Base-by-base conservation (phyloP, 2,113 vertebrate species). In the Ctenodactylus gundi region DNA sequence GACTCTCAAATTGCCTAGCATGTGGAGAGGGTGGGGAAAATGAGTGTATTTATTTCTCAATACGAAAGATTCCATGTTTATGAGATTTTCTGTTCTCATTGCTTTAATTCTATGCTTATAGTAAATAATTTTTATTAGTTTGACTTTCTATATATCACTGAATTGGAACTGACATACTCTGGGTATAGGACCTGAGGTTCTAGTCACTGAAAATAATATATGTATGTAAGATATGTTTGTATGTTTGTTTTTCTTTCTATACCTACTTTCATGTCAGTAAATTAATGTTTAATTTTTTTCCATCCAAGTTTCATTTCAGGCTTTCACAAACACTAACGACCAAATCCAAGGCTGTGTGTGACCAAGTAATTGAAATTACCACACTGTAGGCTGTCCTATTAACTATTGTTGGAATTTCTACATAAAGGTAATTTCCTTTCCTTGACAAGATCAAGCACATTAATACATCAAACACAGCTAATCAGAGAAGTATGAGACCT, bases 71-170 rank as follows among this genome's bases (percentile, higher is more conserved):
- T 49, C 39, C 39, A 70, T 57, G 81, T 80, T 75, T 90, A n/a
- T 67, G 67, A 75, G 57, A 58, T 49, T 58, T 58, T 41, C 29
- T 78, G 29, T 39, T 13, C 86, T 73, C 72, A 85, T 75, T 82
- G 67, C 58, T 75, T 90, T 90, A 75, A 90, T 60, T 93, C 44
- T 18, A 82, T 12, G 23, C n/a, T 67, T 25, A 81, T 8, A 68
- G 67, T 86, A 85, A 76, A 10, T 81, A 90, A 81, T n/a, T 49
- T 85, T 72, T 95, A 78, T 90, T 75, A 67, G 67, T 73, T 81
- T 86, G 73, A 93, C 29, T 93, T 86, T 44, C 65, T 41, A 81
- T 34, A 49, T 60, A 60, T 25, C 51, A 60, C 14, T n/a, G 25
- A 36, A 80, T 25, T 20, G 15, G 27, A 94, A 60, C 12, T 68